Conservation (phyloP, 2,888 invertebrate genomes). For the Plusia festucae region DNA sequence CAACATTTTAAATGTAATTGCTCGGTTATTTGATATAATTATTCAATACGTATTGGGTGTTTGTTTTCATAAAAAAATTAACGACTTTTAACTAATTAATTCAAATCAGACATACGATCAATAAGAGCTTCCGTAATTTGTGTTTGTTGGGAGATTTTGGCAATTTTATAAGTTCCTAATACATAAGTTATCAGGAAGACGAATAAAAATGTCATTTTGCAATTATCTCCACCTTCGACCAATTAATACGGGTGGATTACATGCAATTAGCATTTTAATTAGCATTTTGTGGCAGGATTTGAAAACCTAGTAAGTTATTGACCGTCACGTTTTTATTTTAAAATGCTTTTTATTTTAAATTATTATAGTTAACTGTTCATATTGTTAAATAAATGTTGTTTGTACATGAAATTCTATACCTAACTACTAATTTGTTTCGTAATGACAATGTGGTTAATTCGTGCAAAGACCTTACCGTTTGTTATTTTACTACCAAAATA, state of each 20-base stretch:
- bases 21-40: background rate
- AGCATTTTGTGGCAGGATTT: background rate
- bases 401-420: no score
- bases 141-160: background rate
- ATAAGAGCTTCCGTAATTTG: background rate
- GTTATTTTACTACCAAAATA: background rate
- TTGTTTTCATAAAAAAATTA: background rate
- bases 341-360: no score
- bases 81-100: background rate
- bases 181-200: conserved; percentile 11
- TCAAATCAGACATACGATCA: background rate
- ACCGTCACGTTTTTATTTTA: no score
- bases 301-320: background rate
- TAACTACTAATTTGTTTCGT: background rate
- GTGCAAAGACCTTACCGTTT: background rate
- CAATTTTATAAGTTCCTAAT: background rate
- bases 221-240: conserved; percentile 27
- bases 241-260: conserved; percentile 18
- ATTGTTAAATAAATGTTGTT: no score
- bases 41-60: background rate
- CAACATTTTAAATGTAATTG: conserved; percentile 3
- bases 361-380: no score
- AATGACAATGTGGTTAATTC: background rate
- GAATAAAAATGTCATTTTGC: conserved; percentile 11
- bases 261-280: conserved; percentile 24